phyloP scores from a whole-genome alignment of 1,140 invertebrate genomes.

The Agrypnia vestita region DNA sequence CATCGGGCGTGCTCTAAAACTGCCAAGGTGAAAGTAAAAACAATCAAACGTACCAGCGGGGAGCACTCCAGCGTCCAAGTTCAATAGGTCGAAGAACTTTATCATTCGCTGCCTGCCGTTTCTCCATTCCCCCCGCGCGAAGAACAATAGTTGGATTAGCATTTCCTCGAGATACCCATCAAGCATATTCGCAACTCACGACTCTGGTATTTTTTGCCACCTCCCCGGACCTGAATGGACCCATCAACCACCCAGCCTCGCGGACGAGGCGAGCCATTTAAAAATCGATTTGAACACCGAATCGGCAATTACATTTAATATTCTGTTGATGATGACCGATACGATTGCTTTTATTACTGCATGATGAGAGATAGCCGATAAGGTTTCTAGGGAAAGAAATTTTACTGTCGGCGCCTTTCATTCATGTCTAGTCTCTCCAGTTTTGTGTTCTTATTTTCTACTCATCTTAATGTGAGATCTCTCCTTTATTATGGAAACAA shows the following conservation, averaged over 20 bases:
- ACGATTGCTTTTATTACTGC: constrained; percentile 2
- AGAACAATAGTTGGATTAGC: constrained; percentile 15
- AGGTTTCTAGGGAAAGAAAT: no score
- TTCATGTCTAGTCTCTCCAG: no score
- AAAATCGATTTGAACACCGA: constrained; percentile 42
- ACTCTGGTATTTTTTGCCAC: background rate
- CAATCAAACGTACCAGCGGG: background rate
- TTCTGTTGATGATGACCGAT: constrained; percentile 4
- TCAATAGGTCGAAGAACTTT: constrained; percentile 20
- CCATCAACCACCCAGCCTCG: background rate
- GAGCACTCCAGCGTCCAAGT: background rate
- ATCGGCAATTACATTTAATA: constrained; percentile 46
- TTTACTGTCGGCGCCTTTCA: no score
- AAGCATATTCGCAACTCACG: constrained; percentile 37
- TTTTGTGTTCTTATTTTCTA: no score
- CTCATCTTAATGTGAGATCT: no score
- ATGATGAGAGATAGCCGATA: no score
- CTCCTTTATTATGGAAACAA: no score
- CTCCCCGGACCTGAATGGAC: background rate
- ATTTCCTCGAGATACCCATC: constrained; percentile 30
- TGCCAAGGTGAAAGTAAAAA: constrained; percentile 3
- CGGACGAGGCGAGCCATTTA: constrained; percentile 33
- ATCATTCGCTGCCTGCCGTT: background rate
- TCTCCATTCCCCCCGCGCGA: background rate
- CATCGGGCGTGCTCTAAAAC: background rate